phyloP scores from a whole-genome alignment of 1,140 invertebrate species.

The Bathynomus jamesi region DNA sequence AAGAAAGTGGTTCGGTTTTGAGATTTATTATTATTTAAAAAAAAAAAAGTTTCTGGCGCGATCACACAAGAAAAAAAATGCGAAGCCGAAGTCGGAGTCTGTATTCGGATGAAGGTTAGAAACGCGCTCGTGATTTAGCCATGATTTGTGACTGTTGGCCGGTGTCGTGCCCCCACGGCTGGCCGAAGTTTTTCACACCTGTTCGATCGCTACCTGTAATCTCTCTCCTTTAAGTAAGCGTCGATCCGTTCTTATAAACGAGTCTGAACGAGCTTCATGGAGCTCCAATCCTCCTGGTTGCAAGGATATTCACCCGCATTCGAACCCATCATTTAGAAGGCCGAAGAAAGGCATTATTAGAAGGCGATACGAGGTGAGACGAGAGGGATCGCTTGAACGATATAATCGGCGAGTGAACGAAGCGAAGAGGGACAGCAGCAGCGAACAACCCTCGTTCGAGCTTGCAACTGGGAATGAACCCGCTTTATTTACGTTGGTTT shows the following conservation, averaged over 20 bases:
- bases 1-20: too few species aligned
- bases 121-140: constrained; percentile 33
- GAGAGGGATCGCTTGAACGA: constrained; percentile 12
- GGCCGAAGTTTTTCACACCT: background rate
- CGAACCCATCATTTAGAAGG: too few species aligned
- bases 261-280: background rate
- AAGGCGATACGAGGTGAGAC: background rate
- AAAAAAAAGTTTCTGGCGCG: too few species aligned
- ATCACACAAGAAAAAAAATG: background rate
- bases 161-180: constrained; percentile 20
- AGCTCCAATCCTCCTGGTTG: too few species aligned
- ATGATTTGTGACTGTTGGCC: constrained; percentile 36
- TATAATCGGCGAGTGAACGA: constrained; percentile 12
- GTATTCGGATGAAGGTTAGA: constrained; percentile 14
- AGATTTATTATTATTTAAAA: too few species aligned
- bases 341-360: background rate
- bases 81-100: constrained; percentile 14
- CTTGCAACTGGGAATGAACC: constrained; percentile 26
- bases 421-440: background rate
- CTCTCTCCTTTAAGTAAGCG: background rate
- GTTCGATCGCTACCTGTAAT: background rate
- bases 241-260: background rate
- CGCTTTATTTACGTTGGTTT: constrained; percentile 32
- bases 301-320: too few species aligned
- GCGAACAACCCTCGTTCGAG: constrained; percentile 22